phyloP scores from a whole-genome alignment of 1,140 invertebrate genomes.

The Triops longicaudatus region DNA sequence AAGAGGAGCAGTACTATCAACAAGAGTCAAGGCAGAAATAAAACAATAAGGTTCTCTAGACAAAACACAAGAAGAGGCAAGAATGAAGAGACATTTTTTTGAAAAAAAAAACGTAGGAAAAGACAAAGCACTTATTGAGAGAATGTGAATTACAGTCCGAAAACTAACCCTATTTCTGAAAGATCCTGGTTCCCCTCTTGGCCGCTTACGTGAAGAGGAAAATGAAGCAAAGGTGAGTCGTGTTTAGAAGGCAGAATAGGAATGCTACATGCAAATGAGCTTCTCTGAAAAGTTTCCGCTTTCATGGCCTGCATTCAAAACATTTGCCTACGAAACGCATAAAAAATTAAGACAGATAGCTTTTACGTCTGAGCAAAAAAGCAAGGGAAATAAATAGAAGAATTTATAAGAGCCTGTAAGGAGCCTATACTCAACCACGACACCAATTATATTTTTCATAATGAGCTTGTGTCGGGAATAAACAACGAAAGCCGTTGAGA shows the following conservation, averaged over 20 bases:
- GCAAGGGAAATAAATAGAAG: not conserved
- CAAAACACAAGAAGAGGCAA: too few species aligned
- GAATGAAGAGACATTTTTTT: not conserved
- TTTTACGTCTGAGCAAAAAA: not conserved
- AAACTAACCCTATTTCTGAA: not conserved
- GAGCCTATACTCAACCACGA: not conserved
- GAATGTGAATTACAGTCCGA: not conserved
- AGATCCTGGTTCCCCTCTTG: not conserved
- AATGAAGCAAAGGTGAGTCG: slow-evolving; percentile 2
- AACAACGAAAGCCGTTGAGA: not conserved
- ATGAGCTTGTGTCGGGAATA: not conserved
- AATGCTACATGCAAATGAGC: slow-evolving; percentile 11
- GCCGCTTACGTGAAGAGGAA: not conserved
- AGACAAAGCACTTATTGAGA: not conserved
- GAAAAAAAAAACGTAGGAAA: not conserved
- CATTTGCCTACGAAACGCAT: slow-evolving; percentile 8
- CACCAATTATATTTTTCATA: slow-evolving; percentile 13
- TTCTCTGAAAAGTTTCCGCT: not conserved
- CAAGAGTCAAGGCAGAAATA: not conserved
- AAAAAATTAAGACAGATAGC: slow-evolving; percentile 15
- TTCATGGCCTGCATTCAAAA: slow-evolving; percentile 14
- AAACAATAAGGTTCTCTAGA: not conserved
- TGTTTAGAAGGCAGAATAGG: not conserved
- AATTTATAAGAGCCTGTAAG: not conserved
- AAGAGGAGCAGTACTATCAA: not conserved